These are phyloP conservation scores for Anastrepha obliqua DNA, from an alignment of 1,140 invertebrate genomes.

Conservation along the genomic window DNA sequence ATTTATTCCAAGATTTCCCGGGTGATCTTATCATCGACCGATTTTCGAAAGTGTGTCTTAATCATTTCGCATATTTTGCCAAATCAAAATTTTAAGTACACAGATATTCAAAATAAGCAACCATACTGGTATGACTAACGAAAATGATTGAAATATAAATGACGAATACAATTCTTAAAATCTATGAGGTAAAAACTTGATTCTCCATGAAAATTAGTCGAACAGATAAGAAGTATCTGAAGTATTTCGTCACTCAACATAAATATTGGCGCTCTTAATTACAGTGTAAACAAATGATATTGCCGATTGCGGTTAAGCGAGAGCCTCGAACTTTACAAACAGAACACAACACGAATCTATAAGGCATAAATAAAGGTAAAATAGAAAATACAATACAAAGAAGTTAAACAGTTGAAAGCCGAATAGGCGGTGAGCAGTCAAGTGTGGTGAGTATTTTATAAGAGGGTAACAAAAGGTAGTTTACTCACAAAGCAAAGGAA, in stretches of 20 bases:
- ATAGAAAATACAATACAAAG: not conserved
- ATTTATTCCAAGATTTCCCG: too few species aligned
- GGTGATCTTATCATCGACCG: too few species aligned
- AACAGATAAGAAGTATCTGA: not conserved
- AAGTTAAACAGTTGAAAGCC: not conserved
- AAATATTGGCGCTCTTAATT: conserved; percentile 22
- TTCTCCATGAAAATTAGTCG: not conserved
- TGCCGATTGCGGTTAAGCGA: not conserved
- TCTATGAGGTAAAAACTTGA: not conserved
- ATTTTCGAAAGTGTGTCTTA: too few species aligned
- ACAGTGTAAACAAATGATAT: conserved; percentile 30
- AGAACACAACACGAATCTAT: too few species aligned
- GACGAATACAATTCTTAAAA: conserved; percentile 15
- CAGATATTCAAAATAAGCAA: too few species aligned
- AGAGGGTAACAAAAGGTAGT: not conserved
- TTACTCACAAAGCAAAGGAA: not conserved
- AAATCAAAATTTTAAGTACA: too few species aligned
- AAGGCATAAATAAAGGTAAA: not conserved
- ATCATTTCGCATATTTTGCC: too few species aligned
- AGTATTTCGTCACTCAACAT: not conserved
- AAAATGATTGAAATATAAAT: not conserved
- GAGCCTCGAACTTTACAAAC: not conserved
- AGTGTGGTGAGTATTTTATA: conserved; percentile 14
- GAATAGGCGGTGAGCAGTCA: not conserved
- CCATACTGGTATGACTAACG: too few species aligned